Conservation (phyloP, 2,113 vertebrate genomes). For the Tragelaphus imberbis region DNA sequence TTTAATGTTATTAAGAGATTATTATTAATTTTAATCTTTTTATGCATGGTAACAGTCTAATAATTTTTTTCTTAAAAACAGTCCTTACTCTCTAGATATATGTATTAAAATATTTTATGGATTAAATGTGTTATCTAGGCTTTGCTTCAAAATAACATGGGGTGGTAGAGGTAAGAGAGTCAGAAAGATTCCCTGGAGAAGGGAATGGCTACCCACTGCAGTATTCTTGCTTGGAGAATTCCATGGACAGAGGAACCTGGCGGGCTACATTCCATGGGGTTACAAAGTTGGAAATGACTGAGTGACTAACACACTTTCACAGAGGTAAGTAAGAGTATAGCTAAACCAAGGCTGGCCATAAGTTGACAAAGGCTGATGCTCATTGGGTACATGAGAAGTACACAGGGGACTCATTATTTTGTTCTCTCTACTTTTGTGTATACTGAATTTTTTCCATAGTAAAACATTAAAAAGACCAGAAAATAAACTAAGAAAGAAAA, state of each 20-base stretch:
- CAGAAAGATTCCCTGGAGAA: background rate
- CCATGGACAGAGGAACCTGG: background rate
- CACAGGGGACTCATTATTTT: background rate
- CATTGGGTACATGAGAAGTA: background rate
- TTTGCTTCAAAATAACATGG: background rate
- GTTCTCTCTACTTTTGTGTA: background rate
- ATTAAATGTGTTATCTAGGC: background rate
- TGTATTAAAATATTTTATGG: background rate
- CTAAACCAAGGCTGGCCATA: background rate
- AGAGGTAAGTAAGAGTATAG: background rate
- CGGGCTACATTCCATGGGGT: background rate
- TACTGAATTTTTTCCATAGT: background rate
- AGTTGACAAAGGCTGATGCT: background rate
- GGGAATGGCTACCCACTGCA: background rate
- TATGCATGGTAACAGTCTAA: background rate
- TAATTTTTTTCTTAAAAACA: background rate
- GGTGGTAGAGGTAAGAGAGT: background rate
- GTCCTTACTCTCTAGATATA: background rate
- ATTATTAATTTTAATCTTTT: background rate
- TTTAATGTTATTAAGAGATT: background rate
- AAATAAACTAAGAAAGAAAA: constrained; percentile 12
- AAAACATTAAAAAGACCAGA: background rate
- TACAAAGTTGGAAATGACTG: background rate
- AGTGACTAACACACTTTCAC: background rate
- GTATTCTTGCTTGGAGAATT: background rate